phyloP scores from a whole-genome alignment of 2,888 invertebrate species.

The Nasonia oneida region DNA sequence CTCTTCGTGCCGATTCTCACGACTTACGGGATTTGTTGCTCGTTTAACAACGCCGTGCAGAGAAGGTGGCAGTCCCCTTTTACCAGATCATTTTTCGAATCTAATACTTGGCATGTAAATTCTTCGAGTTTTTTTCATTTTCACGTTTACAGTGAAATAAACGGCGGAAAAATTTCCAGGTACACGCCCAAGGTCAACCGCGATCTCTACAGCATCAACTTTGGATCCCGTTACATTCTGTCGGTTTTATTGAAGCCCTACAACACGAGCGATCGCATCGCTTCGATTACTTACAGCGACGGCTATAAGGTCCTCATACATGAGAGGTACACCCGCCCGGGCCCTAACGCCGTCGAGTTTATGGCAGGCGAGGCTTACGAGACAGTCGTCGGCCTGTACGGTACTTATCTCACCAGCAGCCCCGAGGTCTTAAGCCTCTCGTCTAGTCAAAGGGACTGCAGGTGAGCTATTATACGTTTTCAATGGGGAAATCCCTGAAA shows the following conservation, averaged over 20 bases:
- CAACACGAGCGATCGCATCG: slow-evolving; percentile 63
- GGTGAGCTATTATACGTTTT: not conserved
- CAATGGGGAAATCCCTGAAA: not conserved
- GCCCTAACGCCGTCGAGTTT: slow-evolving; percentile 66
- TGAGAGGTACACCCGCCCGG: slow-evolving; percentile 72
- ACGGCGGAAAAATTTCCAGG: not conserved
- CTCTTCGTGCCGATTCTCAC: slow-evolving; percentile 65
- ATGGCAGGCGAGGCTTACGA: slow-evolving; percentile 65
- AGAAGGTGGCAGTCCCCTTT: not conserved
- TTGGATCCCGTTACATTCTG: slow-evolving; percentile 66
- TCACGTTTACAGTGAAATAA: too few relatives aligned
- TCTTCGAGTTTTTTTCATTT: too few relatives aligned
- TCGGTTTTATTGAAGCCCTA: slow-evolving; percentile 67
- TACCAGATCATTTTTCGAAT: too few relatives aligned
- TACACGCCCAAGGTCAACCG: not conserved
- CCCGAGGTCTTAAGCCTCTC: slow-evolving; percentile 65
- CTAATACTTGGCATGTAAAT: too few relatives aligned
- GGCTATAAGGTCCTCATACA: slow-evolving; percentile 73
- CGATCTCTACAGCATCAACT: slow-evolving; percentile 62
- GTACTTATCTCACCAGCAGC: slow-evolving; percentile 65
- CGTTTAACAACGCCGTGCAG: slow-evolving; percentile 66
- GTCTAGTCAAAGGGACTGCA: slow-evolving; percentile 64
- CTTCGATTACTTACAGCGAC: slow-evolving; percentile 67
- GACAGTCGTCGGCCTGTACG: slow-evolving; percentile 66
- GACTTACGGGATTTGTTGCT: slow-evolving; percentile 68